Evolutionary conservation across 2,113 vertebrate species (phyloP).

Genomic region (Suricata suricatta): DNA sequence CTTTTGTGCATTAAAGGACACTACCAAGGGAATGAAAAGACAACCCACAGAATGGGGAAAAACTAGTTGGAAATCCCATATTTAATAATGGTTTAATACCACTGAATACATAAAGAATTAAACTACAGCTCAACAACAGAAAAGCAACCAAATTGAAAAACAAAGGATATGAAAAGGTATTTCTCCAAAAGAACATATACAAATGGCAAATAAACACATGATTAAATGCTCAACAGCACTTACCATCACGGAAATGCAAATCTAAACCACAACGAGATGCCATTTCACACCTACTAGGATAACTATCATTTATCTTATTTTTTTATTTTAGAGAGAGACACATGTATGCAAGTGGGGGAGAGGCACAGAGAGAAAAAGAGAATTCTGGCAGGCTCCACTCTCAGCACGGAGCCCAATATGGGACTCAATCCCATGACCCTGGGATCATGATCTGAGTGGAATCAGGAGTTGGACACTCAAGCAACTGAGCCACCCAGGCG

Average conservation of each 20-base stretch:
- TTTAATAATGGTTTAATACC: neutral
- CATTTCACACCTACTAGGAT: neutral
- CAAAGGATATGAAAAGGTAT: neutral
- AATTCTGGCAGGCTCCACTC: neutral
- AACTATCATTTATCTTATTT: neutral
- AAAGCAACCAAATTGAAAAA: neutral
- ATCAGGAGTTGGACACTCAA: neutral
- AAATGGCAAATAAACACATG: neutral
- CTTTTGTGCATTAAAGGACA: neutral
- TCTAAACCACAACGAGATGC: neutral
- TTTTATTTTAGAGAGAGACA: neutral
- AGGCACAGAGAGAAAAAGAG: too few species aligned
- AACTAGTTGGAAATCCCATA: neutral
- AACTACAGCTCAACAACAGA: neutral
- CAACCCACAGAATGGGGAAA: neutral
- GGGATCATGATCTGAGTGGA: neutral
- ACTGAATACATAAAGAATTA: neutral
- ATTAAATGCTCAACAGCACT: neutral
- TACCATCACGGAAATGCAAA: neutral
- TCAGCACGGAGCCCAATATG: neutral
- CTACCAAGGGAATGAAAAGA: neutral
- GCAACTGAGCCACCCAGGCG: neutral
- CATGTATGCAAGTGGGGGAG: too few species aligned
- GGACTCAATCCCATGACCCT: neutral
- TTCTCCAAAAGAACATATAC: neutral